These are phyloP conservation scores for Isurus oxyrinchus DNA, from an alignment of 2,113 vertebrate genomes.

Conservation along the genomic window DNA sequence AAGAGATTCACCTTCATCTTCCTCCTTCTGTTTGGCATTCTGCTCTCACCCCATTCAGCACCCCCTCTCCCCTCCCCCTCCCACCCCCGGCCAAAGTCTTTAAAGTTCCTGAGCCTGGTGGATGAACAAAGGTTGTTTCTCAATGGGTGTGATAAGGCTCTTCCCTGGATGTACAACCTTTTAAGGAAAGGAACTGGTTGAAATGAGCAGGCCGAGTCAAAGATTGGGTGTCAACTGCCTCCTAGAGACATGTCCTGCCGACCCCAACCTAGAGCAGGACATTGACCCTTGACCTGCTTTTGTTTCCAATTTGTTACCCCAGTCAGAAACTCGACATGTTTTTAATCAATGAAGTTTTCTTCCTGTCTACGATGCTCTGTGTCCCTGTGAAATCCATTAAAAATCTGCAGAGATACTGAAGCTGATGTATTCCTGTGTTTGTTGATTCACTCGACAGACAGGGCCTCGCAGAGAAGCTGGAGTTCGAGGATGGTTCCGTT, in stretches of 20 bases:
- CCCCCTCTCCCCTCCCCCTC: not conserved
- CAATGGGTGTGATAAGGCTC: not conserved
- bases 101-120: not conserved
- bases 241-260: not conserved
- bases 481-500: conserved; percentile 54
- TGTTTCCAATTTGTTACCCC: not conserved
- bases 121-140: not conserved
- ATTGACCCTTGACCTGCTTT: not conserved
- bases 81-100: not conserved
- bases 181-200: not conserved
- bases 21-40: not conserved
- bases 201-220: not conserved
- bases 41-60: not conserved
- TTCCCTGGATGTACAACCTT: not conserved
- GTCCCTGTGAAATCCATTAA: not conserved
- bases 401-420: not conserved
- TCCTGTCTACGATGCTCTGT: not conserved
- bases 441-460: not conserved
- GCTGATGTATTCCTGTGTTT: not conserved
- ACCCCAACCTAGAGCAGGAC: not conserved
- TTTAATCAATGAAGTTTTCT: not conserved
- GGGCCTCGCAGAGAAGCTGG: conserved; percentile 65
- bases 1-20: not conserved
- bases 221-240: no score
- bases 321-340: not conserved